Evolutionary conservation across 92 coral and sea anemone genomes (phyloP).

Genomic region (Epizoanthus stellaris): DNA sequence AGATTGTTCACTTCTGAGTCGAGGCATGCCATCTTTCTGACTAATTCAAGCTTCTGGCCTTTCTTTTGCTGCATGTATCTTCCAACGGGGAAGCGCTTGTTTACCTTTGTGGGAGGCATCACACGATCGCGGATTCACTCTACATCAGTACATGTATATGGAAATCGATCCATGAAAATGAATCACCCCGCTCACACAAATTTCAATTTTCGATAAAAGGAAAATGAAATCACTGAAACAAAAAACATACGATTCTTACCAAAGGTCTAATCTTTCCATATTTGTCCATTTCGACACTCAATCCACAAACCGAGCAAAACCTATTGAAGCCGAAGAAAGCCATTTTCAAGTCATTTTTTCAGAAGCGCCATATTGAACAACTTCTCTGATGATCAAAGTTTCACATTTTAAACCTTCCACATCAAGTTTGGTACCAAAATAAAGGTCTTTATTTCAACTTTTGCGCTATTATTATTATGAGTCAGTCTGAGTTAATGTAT

Average conservation of each 20-base stretch:
- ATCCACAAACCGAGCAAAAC: slow-evolving; percentile 9
- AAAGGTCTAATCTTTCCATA: slow-evolving; percentile 28
- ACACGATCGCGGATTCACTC: slow-evolving; percentile 28
- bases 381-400: slow-evolving; percentile 21
- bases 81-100: slow-evolving; percentile 34
- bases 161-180: slow-evolving; percentile 20
- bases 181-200: slow-evolving; percentile 13
- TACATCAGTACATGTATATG: neutral
- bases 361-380: slow-evolving; percentile 30
- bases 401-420: slow-evolving; percentile 32
- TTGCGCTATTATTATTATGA: slow-evolving; percentile 16
- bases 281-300: slow-evolving; percentile 5
- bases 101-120: slow-evolving; percentile 30
- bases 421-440: slow-evolving; percentile 30
- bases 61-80: neutral
- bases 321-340: slow-evolving; percentile 35
- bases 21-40: neutral
- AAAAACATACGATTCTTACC: slow-evolving; percentile 46
- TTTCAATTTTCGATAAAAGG: slow-evolving; percentile 7
- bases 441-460: slow-evolving; percentile 18
- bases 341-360: slow-evolving; percentile 27
- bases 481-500: slow-evolving; percentile 30
- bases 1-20: slow-evolving; percentile 6
- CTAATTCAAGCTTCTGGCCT: neutral
- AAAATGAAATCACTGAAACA: slow-evolving; percentile 31